These are phyloP conservation scores for Nerophis lumbriciformis DNA, from an alignment of 2,113 vertebrate genomes.

Conservation along the genomic window DNA sequence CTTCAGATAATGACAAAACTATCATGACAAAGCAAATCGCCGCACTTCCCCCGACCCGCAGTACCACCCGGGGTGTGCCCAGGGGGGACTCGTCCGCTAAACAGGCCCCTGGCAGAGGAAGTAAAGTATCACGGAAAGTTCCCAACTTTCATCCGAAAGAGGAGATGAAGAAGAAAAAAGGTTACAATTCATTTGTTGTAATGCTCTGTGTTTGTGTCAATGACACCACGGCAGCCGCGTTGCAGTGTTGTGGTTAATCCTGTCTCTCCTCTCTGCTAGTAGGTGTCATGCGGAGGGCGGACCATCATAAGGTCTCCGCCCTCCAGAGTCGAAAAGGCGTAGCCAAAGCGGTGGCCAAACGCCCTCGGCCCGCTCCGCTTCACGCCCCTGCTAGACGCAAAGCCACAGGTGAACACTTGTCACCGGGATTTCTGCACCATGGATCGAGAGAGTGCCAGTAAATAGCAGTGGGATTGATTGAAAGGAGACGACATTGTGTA, in stretches of 20 bases:
- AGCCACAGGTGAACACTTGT: constrained; percentile 88
- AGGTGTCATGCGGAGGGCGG: constrained; percentile 89
- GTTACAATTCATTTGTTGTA: constrained; percentile 66
- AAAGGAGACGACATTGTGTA: background rate
- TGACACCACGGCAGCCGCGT: background rate
- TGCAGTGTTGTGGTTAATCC: constrained; percentile 35
- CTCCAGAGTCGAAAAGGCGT: constrained; percentile 90
- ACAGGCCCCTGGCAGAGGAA: constrained; percentile 82
- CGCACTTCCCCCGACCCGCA: constrained; percentile 78
- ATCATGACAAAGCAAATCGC: constrained; percentile 89
- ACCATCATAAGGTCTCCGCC: constrained; percentile 91
- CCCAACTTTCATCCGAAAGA: constrained; percentile 84
- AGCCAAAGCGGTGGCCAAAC: constrained; percentile 91
- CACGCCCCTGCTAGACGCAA: constrained; percentile 92
- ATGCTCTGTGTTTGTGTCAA: background rate
- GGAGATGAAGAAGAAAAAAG: constrained; percentile 95
- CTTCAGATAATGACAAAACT: constrained; percentile 92
- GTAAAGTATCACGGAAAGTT: constrained; percentile 85
- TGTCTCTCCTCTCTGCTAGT: constrained; percentile 75
- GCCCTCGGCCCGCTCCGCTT: constrained; percentile 89
- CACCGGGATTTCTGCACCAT: constrained; percentile 44
- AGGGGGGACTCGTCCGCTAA: constrained; percentile 85
- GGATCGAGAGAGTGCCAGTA: constrained; percentile 51
- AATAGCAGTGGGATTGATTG: background rate
- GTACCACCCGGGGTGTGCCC: constrained; percentile 68